Percentiles rank a stretch among this genome's conserved stretches.
Conservation (phyloP, 2,888 invertebrate species). For the Sesia apiformis region DNA sequence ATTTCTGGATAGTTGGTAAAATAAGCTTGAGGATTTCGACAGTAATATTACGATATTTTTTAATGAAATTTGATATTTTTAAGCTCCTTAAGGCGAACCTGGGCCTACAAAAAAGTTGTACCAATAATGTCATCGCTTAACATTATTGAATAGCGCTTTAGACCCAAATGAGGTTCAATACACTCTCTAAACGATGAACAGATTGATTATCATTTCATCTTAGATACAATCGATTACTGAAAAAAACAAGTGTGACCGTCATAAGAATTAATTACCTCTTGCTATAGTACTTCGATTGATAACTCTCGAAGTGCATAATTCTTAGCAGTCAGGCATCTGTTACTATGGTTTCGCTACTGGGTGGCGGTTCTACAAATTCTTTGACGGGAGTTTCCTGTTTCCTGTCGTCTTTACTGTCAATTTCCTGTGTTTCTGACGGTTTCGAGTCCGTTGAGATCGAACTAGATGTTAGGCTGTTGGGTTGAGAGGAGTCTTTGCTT, state of each 20-base stretch:
- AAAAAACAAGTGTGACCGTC: slow-evolving; percentile 8
- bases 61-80: too few relatives aligned
- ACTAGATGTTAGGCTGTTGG: slow-evolving; percentile 59
- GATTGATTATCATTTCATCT: too few relatives aligned
- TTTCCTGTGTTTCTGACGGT: slow-evolving; percentile 32
- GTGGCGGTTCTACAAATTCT: slow-evolving; percentile 1
- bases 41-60: too few relatives aligned
- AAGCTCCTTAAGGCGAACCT: too few relatives aligned
- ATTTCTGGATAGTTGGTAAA: too few relatives aligned
- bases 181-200: too few relatives aligned
- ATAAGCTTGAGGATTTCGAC: too few relatives aligned
- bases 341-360: slow-evolving; percentile 27
- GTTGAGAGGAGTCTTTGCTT: slow-evolving; percentile 58
- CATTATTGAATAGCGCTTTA: too few relatives aligned
- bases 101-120: too few relatives aligned
- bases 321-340: slow-evolving; percentile 57
- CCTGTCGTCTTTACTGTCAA: slow-evolving; percentile 18
- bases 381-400: slow-evolving; percentile 16
- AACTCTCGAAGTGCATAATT: slow-evolving; percentile 32
- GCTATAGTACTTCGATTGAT: slow-evolving; percentile 34
- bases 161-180: too few relatives aligned
- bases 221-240: too few relatives aligned
- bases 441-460: slow-evolving; percentile 60
- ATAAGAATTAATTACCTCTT: slow-evolving; percentile 24
- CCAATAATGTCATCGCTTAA: too few relatives aligned